Percentiles rank a stretch among this genome's conserved stretches.
phyloP scores from a whole-genome alignment of 2,113 vertebrate genomes.

The Mastomys natalensis region DNA sequence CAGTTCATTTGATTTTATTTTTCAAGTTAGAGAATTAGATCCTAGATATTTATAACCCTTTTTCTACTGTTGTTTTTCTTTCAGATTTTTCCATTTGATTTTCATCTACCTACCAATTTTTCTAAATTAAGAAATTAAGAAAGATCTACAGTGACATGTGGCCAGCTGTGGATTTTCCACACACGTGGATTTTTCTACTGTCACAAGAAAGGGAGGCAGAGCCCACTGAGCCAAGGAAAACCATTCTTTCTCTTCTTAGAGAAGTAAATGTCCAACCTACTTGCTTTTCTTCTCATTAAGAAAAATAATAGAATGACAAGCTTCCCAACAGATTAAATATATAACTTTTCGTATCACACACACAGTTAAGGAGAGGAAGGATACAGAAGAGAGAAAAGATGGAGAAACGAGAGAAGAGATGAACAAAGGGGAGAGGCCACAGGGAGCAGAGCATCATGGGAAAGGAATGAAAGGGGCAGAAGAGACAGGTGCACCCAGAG shows the following conservation, averaged over 20 bases:
- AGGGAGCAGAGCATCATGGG: neutral
- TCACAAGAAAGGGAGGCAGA: neutral
- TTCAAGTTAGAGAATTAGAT: constrained; percentile 22
- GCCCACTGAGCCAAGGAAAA: neutral
- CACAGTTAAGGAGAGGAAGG: neutral
- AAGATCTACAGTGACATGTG: neutral
- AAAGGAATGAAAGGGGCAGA: neutral
- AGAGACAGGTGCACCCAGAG: neutral
- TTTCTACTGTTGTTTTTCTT: neutral
- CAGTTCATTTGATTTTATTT: constrained; percentile 40
- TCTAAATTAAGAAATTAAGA: neutral
- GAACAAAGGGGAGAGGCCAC: neutral
- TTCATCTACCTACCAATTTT: neutral
- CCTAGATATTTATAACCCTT: neutral
- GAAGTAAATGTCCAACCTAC: constrained; percentile 45
- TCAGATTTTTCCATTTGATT: neutral
- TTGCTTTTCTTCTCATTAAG: neutral
- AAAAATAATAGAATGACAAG: constrained; percentile 20
- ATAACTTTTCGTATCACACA: neutral
- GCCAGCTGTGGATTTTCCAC: neutral
- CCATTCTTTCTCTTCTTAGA: neutral
- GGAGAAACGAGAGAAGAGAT: neutral
- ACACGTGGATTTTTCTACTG: neutral
- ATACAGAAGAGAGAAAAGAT: neutral
- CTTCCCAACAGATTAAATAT: neutral